Conservation (phyloP, 2,113 vertebrate species). For the Corythoichthys haematopterus region DNA sequence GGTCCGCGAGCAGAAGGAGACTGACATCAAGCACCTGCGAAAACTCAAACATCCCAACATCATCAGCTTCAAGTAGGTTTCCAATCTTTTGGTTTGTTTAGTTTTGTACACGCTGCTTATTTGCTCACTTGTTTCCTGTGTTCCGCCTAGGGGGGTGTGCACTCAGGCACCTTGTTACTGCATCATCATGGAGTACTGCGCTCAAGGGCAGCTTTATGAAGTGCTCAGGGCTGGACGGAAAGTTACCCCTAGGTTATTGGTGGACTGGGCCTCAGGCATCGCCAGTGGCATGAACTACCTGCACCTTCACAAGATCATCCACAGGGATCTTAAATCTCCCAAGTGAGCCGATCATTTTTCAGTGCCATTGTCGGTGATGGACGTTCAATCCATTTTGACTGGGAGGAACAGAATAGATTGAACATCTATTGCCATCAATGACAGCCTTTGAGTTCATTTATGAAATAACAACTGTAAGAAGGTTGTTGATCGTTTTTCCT, state of each 20-base stretch:
- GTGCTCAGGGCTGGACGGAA: conserved; percentile 89
- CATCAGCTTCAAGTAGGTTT: conserved; percentile 93
- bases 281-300: conserved; percentile 99
- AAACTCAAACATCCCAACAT: conserved; percentile 98
- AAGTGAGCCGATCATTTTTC: conserved; percentile 76
- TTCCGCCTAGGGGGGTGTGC: conserved; percentile 84
- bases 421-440: too few relatives aligned
- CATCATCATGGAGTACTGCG: conserved; percentile 98
- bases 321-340: conserved; percentile 97
- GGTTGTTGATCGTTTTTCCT: too few relatives aligned
- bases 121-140: conserved; percentile 3
- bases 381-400: too few relatives aligned
- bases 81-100: too few relatives aligned
- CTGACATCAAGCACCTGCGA: conserved; percentile 93
- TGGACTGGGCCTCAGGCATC: conserved; percentile 96
- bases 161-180: conserved; percentile 97
- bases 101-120: background rate
- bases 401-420: too few relatives aligned
- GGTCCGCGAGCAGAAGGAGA: conserved; percentile 97
- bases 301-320: conserved; percentile 98
- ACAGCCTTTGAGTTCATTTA: too few relatives aligned
- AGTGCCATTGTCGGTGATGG: background rate
- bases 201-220: conserved; percentile 95
- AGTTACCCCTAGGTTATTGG: conserved; percentile 85
- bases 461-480: too few relatives aligned